Percentiles rank a stretch among this genome's conserved stretches.
Evolutionary conservation across 2,113 vertebrate species (phyloP).

Genomic region (Cyprinodon variegatus): DNA sequence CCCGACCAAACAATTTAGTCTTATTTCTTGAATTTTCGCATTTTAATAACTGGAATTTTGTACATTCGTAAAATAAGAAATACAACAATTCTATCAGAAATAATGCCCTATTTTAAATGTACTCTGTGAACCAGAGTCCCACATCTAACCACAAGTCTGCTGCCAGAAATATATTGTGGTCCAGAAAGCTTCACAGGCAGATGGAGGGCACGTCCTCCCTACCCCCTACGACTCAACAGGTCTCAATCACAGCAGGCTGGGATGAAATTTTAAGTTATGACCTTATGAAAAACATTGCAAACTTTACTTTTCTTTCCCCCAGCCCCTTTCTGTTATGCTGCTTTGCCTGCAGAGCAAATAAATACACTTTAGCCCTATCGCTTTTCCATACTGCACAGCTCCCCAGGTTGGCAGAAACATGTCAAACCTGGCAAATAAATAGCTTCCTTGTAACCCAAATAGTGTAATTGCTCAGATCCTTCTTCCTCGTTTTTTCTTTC

Average conservation of each 20-base stretch:
- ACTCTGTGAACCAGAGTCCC: not conserved
- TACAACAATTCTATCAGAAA: not conserved
- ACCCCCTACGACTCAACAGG: conserved; percentile 44
- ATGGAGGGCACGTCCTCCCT: conserved; percentile 62
- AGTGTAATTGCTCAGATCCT: conserved; percentile 71
- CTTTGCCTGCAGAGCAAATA: conserved; percentile 66
- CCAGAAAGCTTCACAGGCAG: conserved; percentile 31
- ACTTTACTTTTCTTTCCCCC: conserved; percentile 9
- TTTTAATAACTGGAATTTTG: not conserved
- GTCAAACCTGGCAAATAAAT: conserved; percentile 74
- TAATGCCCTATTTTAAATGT: not conserved
- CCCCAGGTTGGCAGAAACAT: conserved; percentile 62
- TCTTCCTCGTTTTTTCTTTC: conserved; percentile 50
- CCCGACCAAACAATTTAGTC: not conserved
- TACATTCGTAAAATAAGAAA: not conserved
- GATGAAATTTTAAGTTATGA: conserved; percentile 14
- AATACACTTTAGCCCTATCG: conserved; percentile 66
- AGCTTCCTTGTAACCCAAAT: conserved; percentile 71
- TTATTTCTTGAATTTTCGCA: not conserved
- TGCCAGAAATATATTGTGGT: conserved; percentile 38
- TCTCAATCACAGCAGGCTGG: conserved; percentile 24
- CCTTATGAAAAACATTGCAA: conserved; percentile 36
- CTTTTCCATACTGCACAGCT: conserved; percentile 49
- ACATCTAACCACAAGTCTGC: conserved; percentile 19
- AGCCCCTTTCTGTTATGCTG: conserved; percentile 55